A percentile compares a stretch with the other conserved stretches of the same genome.
These are phyloP conservation scores for Myotis lucifugus DNA, from an alignment of 2,113 vertebrate species.

Conservation along the genomic window DNA sequence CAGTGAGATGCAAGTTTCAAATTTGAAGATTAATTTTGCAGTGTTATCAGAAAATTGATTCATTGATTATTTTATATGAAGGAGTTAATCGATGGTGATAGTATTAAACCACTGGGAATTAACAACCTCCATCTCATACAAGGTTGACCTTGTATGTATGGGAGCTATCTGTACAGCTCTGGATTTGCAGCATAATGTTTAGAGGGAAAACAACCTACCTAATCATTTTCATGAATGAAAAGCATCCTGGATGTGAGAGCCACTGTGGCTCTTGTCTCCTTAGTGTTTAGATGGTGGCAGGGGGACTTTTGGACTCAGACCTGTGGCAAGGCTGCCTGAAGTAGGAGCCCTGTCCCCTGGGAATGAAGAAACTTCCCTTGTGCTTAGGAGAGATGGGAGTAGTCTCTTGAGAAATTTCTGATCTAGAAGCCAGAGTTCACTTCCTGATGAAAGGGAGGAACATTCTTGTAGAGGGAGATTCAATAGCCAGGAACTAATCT, in stretches of 20 bases:
- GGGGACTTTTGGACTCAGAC: background rate
- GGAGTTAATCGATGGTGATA: background rate
- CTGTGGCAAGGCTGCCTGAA: background rate
- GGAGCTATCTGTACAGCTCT: background rate
- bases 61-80: slow-evolving; percentile 35
- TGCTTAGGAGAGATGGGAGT: background rate
- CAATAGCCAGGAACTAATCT: background rate
- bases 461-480: background rate
- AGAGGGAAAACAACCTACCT: background rate
- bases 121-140: background rate
- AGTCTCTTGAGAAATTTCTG: background rate
- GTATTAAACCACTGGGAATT: background rate
- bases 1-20: background rate
- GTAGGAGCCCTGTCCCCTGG: background rate
- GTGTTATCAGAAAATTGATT: background rate
- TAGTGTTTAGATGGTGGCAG: too few species aligned
- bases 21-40: slow-evolving; percentile 48
- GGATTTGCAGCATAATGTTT: background rate
- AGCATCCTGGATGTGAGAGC: background rate
- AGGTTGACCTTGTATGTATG: background rate
- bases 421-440: background rate
- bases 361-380: background rate
- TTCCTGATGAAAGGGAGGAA: background rate
- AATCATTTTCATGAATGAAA: background rate
- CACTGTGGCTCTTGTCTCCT: background rate